A percentile compares a stretch with the other conserved stretches of the same genome.
phyloP scores from a whole-genome alignment of 2,113 vertebrate genomes.

The Eudyptes chrysolophus region DNA sequence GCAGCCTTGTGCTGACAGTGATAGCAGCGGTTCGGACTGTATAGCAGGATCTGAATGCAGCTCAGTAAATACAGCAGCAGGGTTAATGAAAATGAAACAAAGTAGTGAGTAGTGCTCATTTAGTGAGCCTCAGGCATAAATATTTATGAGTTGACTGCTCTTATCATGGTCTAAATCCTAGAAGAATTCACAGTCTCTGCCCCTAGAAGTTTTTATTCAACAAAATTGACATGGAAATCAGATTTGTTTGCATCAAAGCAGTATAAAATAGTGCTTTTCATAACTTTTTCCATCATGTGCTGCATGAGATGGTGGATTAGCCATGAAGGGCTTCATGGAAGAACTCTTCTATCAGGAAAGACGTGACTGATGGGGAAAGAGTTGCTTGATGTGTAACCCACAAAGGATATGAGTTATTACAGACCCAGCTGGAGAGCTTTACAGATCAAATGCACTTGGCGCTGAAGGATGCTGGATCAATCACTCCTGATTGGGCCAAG shows the following conservation, averaged over 20 bases:
- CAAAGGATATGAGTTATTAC: slow-evolving; percentile 64
- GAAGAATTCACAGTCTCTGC: not conserved
- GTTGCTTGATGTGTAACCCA: slow-evolving; percentile 54
- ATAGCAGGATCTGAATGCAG: not conserved
- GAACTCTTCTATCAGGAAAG: slow-evolving; percentile 5
- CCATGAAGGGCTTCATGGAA: not conserved
- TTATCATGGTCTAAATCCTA: not conserved
- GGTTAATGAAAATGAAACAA: not conserved
- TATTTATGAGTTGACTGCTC: slow-evolving; percentile 35
- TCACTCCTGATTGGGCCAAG: slow-evolving; percentile 61
- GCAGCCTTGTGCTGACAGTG: not conserved
- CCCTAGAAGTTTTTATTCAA: not conserved
- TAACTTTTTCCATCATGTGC: not conserved
- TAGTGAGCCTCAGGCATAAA: not conserved
- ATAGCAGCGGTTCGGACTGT: not conserved
- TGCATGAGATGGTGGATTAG: not conserved
- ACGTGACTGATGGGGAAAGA: slow-evolving; percentile 34
- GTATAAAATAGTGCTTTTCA: slow-evolving; percentile 17
- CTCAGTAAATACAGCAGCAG: not conserved
- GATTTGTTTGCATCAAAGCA: slow-evolving; percentile 12
- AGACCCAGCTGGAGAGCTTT: slow-evolving; percentile 57
- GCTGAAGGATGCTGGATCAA: slow-evolving; percentile 53
- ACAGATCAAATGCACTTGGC: slow-evolving; percentile 37
- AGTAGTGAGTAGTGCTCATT: not conserved
- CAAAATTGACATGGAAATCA: not conserved